A percentile compares a stretch with the other conserved stretches of the same genome.
phyloP scores from a whole-genome alignment of 2,888 invertebrate species.

The Panzeria rudis region DNA sequence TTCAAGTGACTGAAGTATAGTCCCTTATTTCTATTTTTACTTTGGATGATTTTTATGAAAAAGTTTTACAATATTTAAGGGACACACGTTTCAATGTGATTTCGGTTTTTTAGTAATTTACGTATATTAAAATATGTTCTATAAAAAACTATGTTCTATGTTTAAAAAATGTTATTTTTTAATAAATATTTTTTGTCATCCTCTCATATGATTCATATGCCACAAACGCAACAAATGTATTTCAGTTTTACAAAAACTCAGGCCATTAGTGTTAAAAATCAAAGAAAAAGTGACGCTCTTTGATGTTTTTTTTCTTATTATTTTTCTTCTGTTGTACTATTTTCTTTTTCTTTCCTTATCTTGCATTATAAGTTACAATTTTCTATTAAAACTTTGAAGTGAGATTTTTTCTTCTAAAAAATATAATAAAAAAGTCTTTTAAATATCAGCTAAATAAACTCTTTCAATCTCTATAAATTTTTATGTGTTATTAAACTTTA shows the following conservation, averaged over 20 bases:
- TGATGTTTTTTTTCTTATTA: slow-evolving; percentile 9
- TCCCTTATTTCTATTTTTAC: too few species aligned
- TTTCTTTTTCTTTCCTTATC: background rate
- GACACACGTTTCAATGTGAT: too few species aligned
- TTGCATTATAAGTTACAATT: slow-evolving; percentile 5
- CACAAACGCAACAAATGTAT: too few species aligned
- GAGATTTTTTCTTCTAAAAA: background rate
- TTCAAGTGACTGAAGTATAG: too few species aligned
- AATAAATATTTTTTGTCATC: too few species aligned
- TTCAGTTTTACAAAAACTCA: background rate
- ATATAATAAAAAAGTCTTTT: slow-evolving; percentile 11
- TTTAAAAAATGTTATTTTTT: too few species aligned
- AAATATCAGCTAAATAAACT: slow-evolving; percentile 36
- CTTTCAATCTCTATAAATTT: slow-evolving; percentile 29
- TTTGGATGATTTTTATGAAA: too few species aligned
- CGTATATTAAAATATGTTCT: too few species aligned
- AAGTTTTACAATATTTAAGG: too few species aligned
- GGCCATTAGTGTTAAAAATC: slow-evolving; percentile 16
- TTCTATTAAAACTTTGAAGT: slow-evolving; percentile 48
- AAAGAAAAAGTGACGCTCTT: slow-evolving; percentile 33
- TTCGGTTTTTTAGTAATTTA: too few species aligned
- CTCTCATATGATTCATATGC: too few species aligned
- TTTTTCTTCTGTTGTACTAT: slow-evolving; percentile 1
- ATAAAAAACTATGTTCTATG: too few species aligned
- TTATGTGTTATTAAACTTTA: slow-evolving; percentile 31